phyloP scores from a whole-genome alignment of 2,888 invertebrate species.

The Chouioia cunea region DNA sequence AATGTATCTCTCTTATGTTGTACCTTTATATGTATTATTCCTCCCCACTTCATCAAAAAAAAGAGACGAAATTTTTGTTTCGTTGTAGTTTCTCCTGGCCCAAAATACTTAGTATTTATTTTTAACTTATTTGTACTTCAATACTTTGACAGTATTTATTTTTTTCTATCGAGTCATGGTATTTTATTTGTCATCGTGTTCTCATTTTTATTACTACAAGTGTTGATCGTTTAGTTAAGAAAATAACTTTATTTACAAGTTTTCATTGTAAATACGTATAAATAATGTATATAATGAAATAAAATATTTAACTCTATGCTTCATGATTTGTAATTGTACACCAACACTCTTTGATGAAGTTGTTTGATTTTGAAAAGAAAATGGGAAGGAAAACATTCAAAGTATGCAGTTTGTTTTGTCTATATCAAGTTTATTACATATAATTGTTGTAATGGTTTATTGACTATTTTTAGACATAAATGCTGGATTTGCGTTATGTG shows the following conservation, averaged over 20 bases:
- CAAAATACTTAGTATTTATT: constrained; percentile 18
- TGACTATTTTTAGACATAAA: constrained; percentile 32
- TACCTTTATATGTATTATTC: constrained; percentile 11
- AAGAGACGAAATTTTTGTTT: background rate
- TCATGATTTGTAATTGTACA: constrained; percentile 24
- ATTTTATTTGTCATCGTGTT: too few relatives aligned
- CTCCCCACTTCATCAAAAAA: constrained; percentile 2
- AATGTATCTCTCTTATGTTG: constrained; percentile 13
- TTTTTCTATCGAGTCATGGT: background rate
- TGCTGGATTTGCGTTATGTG: constrained; percentile 25
- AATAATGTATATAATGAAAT: constrained; percentile 17
- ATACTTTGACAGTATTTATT: constrained; percentile 24
- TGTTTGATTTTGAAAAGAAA: background rate
- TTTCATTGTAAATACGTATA: constrained; percentile 29
- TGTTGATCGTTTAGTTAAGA: background rate
- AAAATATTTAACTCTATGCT: constrained; percentile 19
- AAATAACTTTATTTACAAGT: constrained; percentile 2
- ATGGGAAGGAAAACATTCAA: constrained; percentile 27
- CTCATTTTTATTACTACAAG: too few relatives aligned
- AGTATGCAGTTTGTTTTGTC: constrained; percentile 11
- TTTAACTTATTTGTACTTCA: constrained; percentile 3
- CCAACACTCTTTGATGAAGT: background rate
- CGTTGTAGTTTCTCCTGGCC: constrained; percentile 7
- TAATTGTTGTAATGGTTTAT: constrained; percentile 29
- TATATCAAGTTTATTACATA: constrained; percentile 40